Percentiles rank a stretch among this genome's conserved stretches.
These are phyloP conservation scores for Glyptemys insculpta DNA, from an alignment of 2,797 vertebrate species.

Conservation along the genomic window DNA sequence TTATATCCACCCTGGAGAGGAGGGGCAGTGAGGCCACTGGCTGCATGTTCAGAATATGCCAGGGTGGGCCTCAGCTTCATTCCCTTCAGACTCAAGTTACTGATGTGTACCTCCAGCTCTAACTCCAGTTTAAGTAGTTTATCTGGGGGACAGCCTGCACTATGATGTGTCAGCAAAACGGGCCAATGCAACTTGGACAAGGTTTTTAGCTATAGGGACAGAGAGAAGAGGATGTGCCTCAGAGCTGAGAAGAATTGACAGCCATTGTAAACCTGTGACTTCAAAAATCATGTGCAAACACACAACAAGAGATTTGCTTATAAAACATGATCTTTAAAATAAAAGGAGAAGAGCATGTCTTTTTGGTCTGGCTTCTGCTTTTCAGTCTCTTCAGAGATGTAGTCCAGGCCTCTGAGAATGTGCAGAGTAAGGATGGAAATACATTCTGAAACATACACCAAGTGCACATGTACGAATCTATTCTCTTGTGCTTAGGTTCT, in stretches of 20 bases:
- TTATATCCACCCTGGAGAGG: neutral
- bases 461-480: neutral
- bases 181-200: neutral
- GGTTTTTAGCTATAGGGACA: neutral
- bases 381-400: neutral
- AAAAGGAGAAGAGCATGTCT: neutral
- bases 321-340: neutral
- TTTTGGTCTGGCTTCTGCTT: neutral
- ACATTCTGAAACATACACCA: neutral
- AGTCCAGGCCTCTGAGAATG: neutral
- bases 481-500: neutral
- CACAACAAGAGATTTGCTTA: neutral
- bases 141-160: neutral
- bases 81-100: neutral
- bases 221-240: neutral
- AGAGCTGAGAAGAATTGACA: constrained; percentile 36
- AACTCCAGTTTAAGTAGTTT: neutral
- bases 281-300: neutral
- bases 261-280: constrained; percentile 4
- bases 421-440: neutral
- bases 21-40: neutral
- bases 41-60: neutral
- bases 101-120: neutral
- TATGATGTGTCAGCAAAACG: neutral
- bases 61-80: neutral